A percentile compares a stretch with the other conserved stretches of the same genome.
These are phyloP conservation scores for Ptychoptera contaminata DNA, from an alignment of 2,888 invertebrate genomes.

Conservation along the genomic window DNA sequence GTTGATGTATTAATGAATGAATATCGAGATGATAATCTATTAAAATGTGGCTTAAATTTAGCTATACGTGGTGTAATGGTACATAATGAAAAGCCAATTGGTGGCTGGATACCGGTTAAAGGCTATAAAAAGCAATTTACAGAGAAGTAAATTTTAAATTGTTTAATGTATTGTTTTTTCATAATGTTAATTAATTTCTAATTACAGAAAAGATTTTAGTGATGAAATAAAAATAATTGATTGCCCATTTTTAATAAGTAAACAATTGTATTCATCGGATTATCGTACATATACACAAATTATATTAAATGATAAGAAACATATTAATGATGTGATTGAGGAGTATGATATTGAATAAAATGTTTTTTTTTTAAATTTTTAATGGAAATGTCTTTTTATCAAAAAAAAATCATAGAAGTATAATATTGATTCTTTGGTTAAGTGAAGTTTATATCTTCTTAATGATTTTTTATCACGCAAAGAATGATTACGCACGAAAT, in stretches of 20 bases:
- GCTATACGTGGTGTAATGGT: constrained; percentile 56
- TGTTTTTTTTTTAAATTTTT: too few species aligned
- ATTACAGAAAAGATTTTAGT: neutral
- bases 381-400: too few species aligned
- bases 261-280: constrained; percentile 7
- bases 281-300: constrained; percentile 8
- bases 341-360: too few species aligned
- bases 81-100: constrained; percentile 46
- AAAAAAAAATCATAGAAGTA: too few species aligned
- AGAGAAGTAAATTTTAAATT: neutral
- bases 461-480: too few species aligned
- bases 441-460: too few species aligned
- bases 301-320: constrained; percentile 1
- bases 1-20: constrained; percentile 54
- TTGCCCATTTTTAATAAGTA: neutral
- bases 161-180: too few species aligned
- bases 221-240: neutral
- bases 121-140: constrained; percentile 21
- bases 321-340: too few species aligned
- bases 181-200: too few species aligned
- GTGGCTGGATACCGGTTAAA: constrained; percentile 58
- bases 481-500: too few species aligned
- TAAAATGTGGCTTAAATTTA: constrained; percentile 41
- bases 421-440: too few species aligned
- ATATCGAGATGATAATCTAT: constrained; percentile 31